These are phyloP conservation scores for Polypterus senegalus DNA, from an alignment of 2,113 vertebrate species.

Conservation along the genomic window DNA sequence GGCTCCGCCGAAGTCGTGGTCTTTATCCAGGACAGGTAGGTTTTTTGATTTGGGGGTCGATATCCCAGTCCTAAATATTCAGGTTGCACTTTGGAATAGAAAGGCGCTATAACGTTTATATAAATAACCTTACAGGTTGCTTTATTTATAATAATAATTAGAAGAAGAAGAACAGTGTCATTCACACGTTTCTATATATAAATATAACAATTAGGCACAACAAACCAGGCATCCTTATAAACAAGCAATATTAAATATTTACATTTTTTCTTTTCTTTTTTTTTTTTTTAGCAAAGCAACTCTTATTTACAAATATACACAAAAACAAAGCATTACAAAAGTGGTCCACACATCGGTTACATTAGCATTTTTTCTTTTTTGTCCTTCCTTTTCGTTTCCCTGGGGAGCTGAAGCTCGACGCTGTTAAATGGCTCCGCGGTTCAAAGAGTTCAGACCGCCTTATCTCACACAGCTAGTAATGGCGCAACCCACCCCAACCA, in stretches of 20 bases:
- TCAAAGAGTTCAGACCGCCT: too few species aligned
- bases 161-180: slow-evolving; percentile 50
- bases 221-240: slow-evolving; percentile 55
- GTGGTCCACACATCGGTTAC: slow-evolving; percentile 59
- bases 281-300: slow-evolving; percentile 50
- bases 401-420: too few species aligned
- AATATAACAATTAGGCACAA: slow-evolving; percentile 74
- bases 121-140: slow-evolving; percentile 62
- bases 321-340: slow-evolving; percentile 45
- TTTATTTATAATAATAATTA: slow-evolving; percentile 64
- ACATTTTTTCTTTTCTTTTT: slow-evolving; percentile 26
- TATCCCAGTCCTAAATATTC: too few species aligned
- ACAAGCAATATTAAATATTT: slow-evolving; percentile 79
- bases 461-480: too few species aligned
- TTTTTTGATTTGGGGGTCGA: too few species aligned
- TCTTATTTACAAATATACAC: slow-evolving; percentile 80
- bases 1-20: too few species aligned
- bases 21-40: too few species aligned
- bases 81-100: neutral
- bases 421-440: too few species aligned
- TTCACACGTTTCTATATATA: slow-evolving; percentile 80
- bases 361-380: too few species aligned
- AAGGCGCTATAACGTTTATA: slow-evolving; percentile 36
- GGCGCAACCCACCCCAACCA: too few species aligned
- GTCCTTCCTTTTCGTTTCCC: too few species aligned